A percentile compares a stretch with the other conserved stretches of the same genome.
phyloP scores from a whole-genome alignment of 2,797 vertebrate genomes.

The Aulostomus chinensis region DNA sequence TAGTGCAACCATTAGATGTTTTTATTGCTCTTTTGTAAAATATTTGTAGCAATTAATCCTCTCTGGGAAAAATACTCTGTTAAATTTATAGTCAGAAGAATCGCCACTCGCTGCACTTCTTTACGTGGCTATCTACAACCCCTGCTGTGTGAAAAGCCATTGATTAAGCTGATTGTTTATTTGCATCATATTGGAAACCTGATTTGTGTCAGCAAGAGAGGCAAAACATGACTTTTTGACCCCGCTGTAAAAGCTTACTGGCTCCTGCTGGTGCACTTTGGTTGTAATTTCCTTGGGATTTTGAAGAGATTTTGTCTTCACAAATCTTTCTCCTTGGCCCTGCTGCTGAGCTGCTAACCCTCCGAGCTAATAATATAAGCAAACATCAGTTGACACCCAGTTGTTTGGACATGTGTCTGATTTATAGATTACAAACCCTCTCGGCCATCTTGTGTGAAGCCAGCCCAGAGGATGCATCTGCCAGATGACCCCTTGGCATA shows the following conservation, averaged over 20 bases:
- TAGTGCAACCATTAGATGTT: slow-evolving; percentile 21
- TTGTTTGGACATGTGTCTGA: slow-evolving; percentile 55
- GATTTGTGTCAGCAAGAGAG: slow-evolving; percentile 52
- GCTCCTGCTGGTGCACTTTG: slow-evolving; percentile 9
- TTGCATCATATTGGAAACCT: slow-evolving; percentile 52
- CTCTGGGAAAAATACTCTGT: slow-evolving; percentile 6
- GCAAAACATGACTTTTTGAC: slow-evolving; percentile 61
- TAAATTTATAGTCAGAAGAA: no score
- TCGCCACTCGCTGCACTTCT: no score
- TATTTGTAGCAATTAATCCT: slow-evolving; percentile 9
- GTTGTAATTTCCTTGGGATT: slow-evolving; percentile 11
- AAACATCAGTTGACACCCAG: slow-evolving; percentile 52
- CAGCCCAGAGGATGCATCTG: slow-evolving; percentile 57
- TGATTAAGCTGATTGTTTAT: slow-evolving; percentile 60
- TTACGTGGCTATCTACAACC: background rate
- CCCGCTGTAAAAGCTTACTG: slow-evolving; percentile 31
- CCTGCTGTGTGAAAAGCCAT: slow-evolving; percentile 26
- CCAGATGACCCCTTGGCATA: slow-evolving; percentile 61
- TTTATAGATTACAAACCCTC: slow-evolving; percentile 50
- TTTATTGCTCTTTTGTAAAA: slow-evolving; percentile 7
- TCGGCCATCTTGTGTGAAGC: slow-evolving; percentile 30
- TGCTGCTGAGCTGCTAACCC: no score
- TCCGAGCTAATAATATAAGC: slow-evolving; percentile 37
- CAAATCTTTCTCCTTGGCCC: background rate
- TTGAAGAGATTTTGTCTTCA: slow-evolving; percentile 11